These are phyloP conservation scores for Crossaster papposus DNA, from an alignment of 53 echinoderm and acorn worm species.

Conservation along the genomic window DNA sequence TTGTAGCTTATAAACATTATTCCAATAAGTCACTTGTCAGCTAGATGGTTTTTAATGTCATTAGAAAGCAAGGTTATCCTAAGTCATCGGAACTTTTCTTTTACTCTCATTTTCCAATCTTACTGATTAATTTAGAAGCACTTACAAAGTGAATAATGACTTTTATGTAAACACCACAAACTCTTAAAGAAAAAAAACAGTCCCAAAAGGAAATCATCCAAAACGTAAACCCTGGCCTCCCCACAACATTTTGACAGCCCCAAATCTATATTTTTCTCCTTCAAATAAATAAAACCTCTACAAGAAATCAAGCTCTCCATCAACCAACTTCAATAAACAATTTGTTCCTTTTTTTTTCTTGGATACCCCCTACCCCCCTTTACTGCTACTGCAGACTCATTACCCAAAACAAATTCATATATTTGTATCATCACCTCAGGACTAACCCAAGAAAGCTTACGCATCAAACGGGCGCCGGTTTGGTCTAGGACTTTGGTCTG, in stretches of 20 bases:
- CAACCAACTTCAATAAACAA: constrained; percentile 30
- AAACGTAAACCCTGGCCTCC: background rate
- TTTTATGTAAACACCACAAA: constrained; percentile 1
- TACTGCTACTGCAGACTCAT: constrained; percentile 20
- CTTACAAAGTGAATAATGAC: background rate
- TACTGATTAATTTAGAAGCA: constrained; percentile 1
- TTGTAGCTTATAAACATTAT: no score
- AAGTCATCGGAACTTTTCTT: background rate
- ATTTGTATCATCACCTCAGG: constrained; percentile 50
- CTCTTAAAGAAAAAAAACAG: background rate
- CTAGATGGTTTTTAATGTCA: no score
- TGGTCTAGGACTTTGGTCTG: constrained; percentile 38
- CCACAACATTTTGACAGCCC: constrained; percentile 30
- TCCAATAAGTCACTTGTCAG: no score
- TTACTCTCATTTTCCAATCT: background rate
- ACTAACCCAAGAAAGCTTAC: background rate
- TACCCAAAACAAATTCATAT: constrained; percentile 59
- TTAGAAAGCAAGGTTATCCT: background rate
- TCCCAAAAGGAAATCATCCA: background rate
- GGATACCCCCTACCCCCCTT: background rate
- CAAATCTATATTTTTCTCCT: constrained; percentile 47
- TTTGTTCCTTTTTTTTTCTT: background rate
- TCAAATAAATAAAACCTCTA: constrained; percentile 34
- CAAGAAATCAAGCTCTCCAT: background rate
- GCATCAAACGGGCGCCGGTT: constrained; percentile 53